A percentile compares a stretch with the other conserved stretches of the same genome.
Evolutionary conservation across 2,113 vertebrate species (phyloP).

Genomic region (Butastur rufipennis): DNA sequence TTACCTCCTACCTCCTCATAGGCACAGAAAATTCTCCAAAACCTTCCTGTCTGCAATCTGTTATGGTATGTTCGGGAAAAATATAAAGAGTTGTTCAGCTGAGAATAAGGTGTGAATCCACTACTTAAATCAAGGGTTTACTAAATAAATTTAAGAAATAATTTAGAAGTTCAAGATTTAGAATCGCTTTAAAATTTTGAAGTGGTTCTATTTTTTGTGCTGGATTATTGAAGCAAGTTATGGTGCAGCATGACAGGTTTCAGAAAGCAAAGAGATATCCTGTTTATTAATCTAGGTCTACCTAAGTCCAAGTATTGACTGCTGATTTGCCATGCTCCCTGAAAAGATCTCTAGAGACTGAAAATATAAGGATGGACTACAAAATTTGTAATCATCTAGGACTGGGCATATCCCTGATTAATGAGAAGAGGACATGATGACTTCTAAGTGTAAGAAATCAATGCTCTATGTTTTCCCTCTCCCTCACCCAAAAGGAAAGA

Average conservation of each 20-base stretch:
- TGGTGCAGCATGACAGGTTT: not conserved
- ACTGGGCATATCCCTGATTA: conserved; percentile 7
- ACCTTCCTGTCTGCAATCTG: not conserved
- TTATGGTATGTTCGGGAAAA: not conserved
- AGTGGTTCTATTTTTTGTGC: not conserved
- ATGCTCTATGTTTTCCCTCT: not conserved
- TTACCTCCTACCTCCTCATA: not conserved
- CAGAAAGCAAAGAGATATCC: not conserved
- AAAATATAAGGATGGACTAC: not conserved
- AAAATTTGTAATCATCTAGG: conserved; percentile 11
- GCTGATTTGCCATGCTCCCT: conserved; percentile 5
- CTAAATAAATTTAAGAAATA: not conserved
- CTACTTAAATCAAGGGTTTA: conserved; percentile 21
- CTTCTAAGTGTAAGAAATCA: conserved; percentile 30
- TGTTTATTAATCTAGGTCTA: conserved; percentile 55
- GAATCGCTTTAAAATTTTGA: not conserved
- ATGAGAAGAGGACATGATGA: not conserved
- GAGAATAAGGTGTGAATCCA: conserved; percentile 25
- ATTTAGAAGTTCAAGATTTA: not conserved
- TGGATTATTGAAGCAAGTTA: conserved; percentile 6
- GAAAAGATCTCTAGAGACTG: conserved; percentile 8
- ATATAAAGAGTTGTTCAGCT: conserved; percentile 4
- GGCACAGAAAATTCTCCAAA: not conserved
- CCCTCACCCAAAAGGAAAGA: not conserved
- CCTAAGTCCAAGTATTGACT: conserved; percentile 61